phyloP scores from a whole-genome alignment of 2,888 invertebrate species.

The Lepidochrysops patricia region DNA sequence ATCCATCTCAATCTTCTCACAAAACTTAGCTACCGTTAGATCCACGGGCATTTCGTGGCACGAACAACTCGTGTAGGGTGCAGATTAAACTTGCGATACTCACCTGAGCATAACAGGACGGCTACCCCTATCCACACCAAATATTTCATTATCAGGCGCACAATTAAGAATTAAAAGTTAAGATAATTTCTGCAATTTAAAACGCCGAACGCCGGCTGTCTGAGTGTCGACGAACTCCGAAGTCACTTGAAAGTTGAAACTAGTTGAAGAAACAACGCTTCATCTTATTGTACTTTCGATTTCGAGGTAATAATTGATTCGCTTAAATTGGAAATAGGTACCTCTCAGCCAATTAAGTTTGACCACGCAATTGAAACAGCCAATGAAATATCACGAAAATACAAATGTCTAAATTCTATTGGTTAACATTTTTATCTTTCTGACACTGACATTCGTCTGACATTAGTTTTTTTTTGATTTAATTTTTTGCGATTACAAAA shows the following conservation, averaged over 20 bases:
- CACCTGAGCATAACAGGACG: slow-evolving; percentile 58
- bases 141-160: slow-evolving; percentile 54
- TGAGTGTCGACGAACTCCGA: not conserved
- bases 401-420: slow-evolving; percentile 57
- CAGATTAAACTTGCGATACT: not conserved
- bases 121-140: slow-evolving; percentile 47
- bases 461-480: not conserved
- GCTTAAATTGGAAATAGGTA: not conserved
- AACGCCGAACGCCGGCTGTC: slow-evolving; percentile 19
- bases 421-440: slow-evolving; percentile 29
- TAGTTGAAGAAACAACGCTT: not conserved
- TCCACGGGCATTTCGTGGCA: not conserved
- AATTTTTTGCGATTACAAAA: not conserved
- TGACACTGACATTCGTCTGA: not conserved
- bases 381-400: slow-evolving; percentile 42
- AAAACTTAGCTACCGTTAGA: not conserved
- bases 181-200: slow-evolving; percentile 9
- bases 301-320: slow-evolving; percentile 20
- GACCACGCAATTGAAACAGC: slow-evolving; percentile 42
- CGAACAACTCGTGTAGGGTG: slow-evolving; percentile 7
- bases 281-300: not conserved
- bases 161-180: not conserved
- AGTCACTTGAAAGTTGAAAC: too few relatives aligned
- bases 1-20: not conserved
- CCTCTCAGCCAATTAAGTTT: slow-evolving; percentile 33